Evolutionary conservation across 2,113 vertebrate genomes (phyloP).

Genomic region (Tapirus terrestris): DNA sequence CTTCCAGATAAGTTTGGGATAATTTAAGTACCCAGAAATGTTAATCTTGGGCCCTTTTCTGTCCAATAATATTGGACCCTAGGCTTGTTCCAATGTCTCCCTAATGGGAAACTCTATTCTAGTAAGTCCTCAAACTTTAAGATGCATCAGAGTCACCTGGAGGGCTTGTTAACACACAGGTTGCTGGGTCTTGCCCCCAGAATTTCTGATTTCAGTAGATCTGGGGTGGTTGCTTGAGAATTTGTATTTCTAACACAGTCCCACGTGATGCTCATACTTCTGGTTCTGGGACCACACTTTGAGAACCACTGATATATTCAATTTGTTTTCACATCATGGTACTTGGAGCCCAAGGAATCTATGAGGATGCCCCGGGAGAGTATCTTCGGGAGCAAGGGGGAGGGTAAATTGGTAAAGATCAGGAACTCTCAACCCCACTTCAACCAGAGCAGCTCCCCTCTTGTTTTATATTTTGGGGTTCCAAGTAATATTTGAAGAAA

Average conservation of each 20-base stretch:
- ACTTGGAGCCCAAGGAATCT: not conserved
- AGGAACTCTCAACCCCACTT: not conserved
- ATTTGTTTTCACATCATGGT: not conserved
- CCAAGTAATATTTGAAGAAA: conserved; percentile 24
- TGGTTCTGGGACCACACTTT: conserved; percentile 19
- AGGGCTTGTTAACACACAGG: not conserved
- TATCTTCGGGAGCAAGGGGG: not conserved
- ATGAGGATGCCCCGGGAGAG: not conserved
- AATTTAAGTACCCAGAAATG: conserved; percentile 32
- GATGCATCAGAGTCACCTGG: not conserved
- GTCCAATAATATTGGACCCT: not conserved
- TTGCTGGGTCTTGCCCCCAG: not conserved
- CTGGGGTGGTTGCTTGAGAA: not conserved
- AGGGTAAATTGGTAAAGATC: not conserved
- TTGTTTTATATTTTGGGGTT: conserved; percentile 30
- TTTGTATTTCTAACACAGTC: conserved; percentile 33
- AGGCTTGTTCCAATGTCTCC: not conserved
- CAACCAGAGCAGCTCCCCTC: not conserved
- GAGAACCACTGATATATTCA: conserved; percentile 3
- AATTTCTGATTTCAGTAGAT: conserved; percentile 25
- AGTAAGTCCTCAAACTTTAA: conserved; percentile 26
- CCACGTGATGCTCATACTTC: not conserved
- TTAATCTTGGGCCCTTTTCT: not conserved
- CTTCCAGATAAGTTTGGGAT: conserved; percentile 10
- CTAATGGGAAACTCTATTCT: not conserved